phyloP scores from a whole-genome alignment of 1,140 invertebrate genomes.

The Apolygus lucorum region DNA sequence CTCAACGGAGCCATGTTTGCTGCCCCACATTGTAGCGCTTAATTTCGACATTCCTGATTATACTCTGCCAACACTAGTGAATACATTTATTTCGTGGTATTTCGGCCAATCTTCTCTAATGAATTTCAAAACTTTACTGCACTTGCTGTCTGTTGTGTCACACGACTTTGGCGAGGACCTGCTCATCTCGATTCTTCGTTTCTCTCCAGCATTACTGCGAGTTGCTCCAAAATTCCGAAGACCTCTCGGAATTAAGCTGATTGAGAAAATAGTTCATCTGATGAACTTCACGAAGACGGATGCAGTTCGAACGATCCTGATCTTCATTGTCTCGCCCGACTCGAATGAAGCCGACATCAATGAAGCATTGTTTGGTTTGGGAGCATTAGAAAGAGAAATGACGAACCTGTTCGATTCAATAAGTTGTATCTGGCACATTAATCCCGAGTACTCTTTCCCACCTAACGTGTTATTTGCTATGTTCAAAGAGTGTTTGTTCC shows the following conservation, averaged over 20 bases:
- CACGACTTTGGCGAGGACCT: neutral
- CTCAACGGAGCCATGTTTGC: too few relatives aligned
- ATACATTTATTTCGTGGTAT: neutral
- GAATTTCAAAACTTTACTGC: neutral
- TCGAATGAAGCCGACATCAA: neutral
- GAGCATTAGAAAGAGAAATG: neutral
- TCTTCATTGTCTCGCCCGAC: neutral
- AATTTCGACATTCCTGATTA: too few relatives aligned
- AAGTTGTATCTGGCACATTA: neutral
- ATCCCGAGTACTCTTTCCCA: neutral
- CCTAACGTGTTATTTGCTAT: neutral
- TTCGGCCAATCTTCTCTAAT: neutral
- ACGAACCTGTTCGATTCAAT: neutral
- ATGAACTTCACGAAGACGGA: neutral
- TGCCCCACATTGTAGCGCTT: too few relatives aligned
- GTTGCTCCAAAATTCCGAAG: neutral
- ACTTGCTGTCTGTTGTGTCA: neutral
- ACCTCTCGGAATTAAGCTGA: neutral
- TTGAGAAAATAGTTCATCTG: neutral
- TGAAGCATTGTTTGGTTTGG: neutral
- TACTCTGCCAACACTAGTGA: too few relatives aligned
- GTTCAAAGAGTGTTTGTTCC: neutral
- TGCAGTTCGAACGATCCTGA: neutral
- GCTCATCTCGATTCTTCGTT: neutral
- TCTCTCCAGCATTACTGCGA: neutral